These are phyloP conservation scores for Machaerirhynchus nigripectus DNA, from an alignment of 2,113 vertebrate species.

Conservation along the genomic window DNA sequence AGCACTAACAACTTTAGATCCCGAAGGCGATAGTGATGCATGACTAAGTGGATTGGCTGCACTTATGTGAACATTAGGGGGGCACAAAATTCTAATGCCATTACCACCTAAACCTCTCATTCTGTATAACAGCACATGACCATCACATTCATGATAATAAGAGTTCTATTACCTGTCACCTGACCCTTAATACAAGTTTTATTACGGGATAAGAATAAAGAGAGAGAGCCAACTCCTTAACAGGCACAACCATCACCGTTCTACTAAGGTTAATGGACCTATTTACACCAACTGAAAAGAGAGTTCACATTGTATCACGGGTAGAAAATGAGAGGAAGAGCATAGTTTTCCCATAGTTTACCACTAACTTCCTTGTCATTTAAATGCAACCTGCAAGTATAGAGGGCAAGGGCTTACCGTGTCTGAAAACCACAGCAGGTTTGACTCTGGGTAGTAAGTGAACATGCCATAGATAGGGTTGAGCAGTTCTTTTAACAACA, in stretches of 20 bases:
- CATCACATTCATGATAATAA: background rate
- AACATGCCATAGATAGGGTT: slow-evolving; percentile 98
- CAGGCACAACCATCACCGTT: background rate
- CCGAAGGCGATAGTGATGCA: background rate
- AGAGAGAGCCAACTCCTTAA: background rate
- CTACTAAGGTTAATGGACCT: background rate
- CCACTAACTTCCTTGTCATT: background rate
- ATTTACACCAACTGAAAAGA: background rate
- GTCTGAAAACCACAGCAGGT: slow-evolving; percentile 96
- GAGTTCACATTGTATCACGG: background rate
- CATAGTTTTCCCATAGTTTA: background rate
- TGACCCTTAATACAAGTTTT: background rate
- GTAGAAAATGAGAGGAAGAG: background rate
- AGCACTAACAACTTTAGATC: background rate
- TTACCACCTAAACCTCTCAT: background rate
- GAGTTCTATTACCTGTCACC: background rate
- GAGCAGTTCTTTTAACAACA: slow-evolving; percentile 92
- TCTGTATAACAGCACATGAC: background rate
- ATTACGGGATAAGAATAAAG: background rate
- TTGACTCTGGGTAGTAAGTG: slow-evolving; percentile 90
- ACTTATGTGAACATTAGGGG: background rate
- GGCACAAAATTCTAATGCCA: background rate
- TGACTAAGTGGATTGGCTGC: background rate
- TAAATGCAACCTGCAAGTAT: background rate
- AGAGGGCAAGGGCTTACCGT: slow-evolving; percentile 76